A percentile compares a stretch with the other conserved stretches of the same genome.
Conservation (phyloP, 2,797 vertebrate species). For the Sternarchorhynchus goeldii region DNA sequence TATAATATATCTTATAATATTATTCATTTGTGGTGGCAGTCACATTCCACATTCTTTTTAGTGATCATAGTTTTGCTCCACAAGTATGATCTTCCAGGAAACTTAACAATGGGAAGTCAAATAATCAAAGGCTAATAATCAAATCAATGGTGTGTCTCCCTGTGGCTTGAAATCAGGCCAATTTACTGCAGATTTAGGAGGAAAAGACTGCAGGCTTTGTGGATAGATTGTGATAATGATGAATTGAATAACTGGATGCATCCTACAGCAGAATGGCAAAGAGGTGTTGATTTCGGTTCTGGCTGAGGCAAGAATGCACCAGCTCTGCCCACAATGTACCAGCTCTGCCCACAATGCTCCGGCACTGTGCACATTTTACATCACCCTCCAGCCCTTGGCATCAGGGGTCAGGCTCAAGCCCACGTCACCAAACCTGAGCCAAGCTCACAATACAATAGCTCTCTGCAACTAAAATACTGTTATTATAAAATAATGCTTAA, state of each 20-base stretch:
- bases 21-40: not conserved
- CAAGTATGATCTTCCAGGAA: constrained; percentile 41
- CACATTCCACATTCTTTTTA: constrained; percentile 17
- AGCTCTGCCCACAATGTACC: not conserved
- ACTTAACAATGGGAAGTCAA: constrained; percentile 48
- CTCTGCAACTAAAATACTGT: no score
- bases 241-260: constrained; percentile 57
- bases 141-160: constrained; percentile 56
- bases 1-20: not conserved
- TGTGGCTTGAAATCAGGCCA: constrained; percentile 55
- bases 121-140: constrained; percentile 54
- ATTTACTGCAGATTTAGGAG: constrained; percentile 44
- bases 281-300: constrained; percentile 26
- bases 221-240: constrained; percentile 54
- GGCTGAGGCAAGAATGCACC: not conserved
- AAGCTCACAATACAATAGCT: no score
- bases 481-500: no score
- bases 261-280: constrained; percentile 39
- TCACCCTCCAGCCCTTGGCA: no score
- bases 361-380: no score
- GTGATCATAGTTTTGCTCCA: constrained; percentile 7
- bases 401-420: no score
- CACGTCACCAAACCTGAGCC: no score
- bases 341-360: not conserved
- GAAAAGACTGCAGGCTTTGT: constrained; percentile 44